phyloP scores from a whole-genome alignment of 92 coral and sea anemone genomes.

The Porites evermanni region DNA sequence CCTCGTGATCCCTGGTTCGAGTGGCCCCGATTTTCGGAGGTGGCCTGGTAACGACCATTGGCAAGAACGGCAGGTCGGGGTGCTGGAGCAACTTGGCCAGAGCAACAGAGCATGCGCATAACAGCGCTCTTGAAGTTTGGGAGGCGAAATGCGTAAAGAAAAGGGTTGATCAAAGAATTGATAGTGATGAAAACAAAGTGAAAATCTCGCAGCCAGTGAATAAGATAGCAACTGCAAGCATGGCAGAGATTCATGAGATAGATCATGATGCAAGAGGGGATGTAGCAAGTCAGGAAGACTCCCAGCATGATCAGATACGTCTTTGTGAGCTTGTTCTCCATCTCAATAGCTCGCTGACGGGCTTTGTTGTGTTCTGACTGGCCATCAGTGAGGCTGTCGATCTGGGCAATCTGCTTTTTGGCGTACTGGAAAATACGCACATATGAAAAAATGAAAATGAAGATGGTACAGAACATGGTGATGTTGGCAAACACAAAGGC shows the following conservation, averaged over 20 bases:
- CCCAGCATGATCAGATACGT: constrained; percentile 82
- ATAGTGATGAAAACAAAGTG: constrained; percentile 84
- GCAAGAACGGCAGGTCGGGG: neutral
- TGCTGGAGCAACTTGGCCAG: constrained; percentile 27
- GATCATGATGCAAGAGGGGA: constrained; percentile 90
- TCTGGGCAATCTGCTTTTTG: constrained; percentile 66
- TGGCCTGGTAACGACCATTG: neutral
- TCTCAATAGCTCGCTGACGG: constrained; percentile 70
- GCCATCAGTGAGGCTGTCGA: constrained; percentile 60
- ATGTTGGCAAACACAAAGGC: constrained; percentile 92
- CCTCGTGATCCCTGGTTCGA: neutral
- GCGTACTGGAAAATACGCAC: constrained; percentile 83
- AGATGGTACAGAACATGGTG: constrained; percentile 82
- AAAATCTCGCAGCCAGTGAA: constrained; percentile 93
- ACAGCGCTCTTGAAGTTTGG: constrained; percentile 77
- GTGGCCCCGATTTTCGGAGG: neutral
- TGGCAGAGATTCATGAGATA: constrained; percentile 91
- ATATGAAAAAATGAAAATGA: constrained; percentile 87
- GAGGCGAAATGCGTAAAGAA: constrained; percentile 87
- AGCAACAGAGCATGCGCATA: constrained; percentile 33
- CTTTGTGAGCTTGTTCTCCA: constrained; percentile 79
- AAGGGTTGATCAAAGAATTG: constrained; percentile 87
- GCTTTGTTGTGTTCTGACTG: constrained; percentile 72
- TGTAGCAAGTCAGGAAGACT: constrained; percentile 81
- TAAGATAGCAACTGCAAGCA: constrained; percentile 80